Percentiles rank a stretch among this genome's conserved stretches.
Conservation (phyloP, 2,113 vertebrate genomes). For the Salvelinus namaycush region DNA sequence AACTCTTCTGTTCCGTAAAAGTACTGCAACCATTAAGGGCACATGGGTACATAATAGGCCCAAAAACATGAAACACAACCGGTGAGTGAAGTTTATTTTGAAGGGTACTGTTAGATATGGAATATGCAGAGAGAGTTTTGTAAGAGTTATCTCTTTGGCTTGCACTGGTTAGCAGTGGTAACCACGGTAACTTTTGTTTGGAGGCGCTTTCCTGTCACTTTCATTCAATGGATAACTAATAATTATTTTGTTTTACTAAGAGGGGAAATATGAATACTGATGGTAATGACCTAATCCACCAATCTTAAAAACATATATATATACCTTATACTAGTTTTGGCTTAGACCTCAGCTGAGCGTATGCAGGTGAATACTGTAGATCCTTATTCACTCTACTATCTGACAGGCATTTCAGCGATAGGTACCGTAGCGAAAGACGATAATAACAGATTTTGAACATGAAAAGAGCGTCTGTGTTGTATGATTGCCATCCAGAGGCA, state of each 20-base stretch:
- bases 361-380: slow-evolving; percentile 71
- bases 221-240: background rate
- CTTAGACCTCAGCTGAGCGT: slow-evolving; percentile 37
- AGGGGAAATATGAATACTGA: background rate
- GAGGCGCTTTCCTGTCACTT: background rate
- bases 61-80: slow-evolving; percentile 38
- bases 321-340: slow-evolving; percentile 61
- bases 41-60: slow-evolving; percentile 52
- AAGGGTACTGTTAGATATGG: background rate
- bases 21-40: slow-evolving; percentile 71
- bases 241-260: background rate
- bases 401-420: slow-evolving; percentile 73
- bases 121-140: no score
- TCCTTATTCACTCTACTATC: slow-evolving; percentile 73
- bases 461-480: slow-evolving; percentile 74
- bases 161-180: background rate
- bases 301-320: slow-evolving; percentile 13
- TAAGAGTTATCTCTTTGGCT: no score
- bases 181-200: background rate
- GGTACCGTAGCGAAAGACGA: slow-evolving; percentile 58
- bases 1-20: slow-evolving; percentile 68
- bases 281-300: background rate
- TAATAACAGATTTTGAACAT: slow-evolving; percentile 75
- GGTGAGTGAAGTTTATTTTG: background rate
- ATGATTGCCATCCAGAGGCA: slow-evolving; percentile 60